Evolutionary conservation across 2,113 vertebrate species (phyloP).

Genomic region (Cardinalis cardinalis): DNA sequence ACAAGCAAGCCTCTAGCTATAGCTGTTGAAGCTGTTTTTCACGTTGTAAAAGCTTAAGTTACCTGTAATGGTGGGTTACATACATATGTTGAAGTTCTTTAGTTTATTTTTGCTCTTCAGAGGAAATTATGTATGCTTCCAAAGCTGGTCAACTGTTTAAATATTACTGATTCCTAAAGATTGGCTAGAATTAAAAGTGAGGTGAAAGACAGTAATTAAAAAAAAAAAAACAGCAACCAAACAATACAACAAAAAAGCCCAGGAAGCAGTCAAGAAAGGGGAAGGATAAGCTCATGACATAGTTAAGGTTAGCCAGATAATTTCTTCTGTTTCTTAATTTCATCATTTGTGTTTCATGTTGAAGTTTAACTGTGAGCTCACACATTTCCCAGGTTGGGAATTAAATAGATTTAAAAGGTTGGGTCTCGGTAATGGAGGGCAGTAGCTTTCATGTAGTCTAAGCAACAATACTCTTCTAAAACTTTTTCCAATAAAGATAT

Average conservation of each 20-base stretch:
- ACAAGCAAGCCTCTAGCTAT: not conserved
- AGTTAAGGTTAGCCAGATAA: not conserved
- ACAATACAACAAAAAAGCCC: not conserved
- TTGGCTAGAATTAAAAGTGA: not conserved
- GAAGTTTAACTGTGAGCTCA: not conserved
- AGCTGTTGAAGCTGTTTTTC: not conserved
- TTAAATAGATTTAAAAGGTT: not conserved
- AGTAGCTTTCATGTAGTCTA: not conserved
- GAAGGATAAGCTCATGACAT: fast-evolving
- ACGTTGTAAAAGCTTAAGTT: not conserved
- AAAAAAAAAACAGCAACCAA: not conserved
- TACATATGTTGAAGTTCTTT: not conserved
- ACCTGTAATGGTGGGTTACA: not conserved
- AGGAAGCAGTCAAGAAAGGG: not conserved
- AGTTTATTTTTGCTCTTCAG: not conserved
- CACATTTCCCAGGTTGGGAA: fast-evolving
- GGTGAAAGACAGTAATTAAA: not conserved
- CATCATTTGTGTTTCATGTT: not conserved
- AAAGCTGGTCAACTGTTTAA: not conserved
- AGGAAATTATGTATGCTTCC: not conserved
- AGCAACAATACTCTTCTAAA: not conserved
- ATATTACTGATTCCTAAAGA: not conserved
- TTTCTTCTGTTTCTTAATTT: not conserved
- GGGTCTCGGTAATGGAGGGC: not conserved
- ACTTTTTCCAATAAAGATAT: not conserved